A percentile compares a stretch with the other conserved stretches of the same genome.
Conservation (phyloP, 2,113 vertebrate genomes). For the Trogon surrucura region DNA sequence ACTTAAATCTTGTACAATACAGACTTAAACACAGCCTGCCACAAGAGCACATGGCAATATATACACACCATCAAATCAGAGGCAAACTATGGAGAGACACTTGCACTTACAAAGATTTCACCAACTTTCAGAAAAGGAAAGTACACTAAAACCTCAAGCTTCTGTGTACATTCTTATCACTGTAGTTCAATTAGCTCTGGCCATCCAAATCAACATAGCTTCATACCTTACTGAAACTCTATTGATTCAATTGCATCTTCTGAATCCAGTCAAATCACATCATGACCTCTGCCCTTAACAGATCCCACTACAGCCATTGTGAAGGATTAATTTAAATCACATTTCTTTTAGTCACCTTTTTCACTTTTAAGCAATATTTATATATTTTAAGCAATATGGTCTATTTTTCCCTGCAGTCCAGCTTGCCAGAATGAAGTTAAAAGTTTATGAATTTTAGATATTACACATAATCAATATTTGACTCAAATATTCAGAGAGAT, state of each 20-base stretch:
- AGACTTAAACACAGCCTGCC: background rate
- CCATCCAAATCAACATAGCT: background rate
- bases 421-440: background rate
- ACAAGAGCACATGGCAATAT: background rate
- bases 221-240: background rate
- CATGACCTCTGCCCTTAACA: background rate
- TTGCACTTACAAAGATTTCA: background rate
- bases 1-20: background rate
- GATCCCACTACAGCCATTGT: background rate
- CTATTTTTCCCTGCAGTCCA: background rate
- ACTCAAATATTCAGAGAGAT: slow-evolving; percentile 29
- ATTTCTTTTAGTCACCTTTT: background rate
- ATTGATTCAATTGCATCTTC: background rate
- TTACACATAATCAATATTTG: slow-evolving; percentile 34
- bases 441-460: background rate
- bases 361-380: background rate
- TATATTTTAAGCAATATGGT: too few species aligned
- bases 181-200: background rate
- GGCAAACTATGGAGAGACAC: background rate
- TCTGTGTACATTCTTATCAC: background rate
- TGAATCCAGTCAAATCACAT: background rate
- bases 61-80: background rate
- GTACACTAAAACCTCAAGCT: background rate
- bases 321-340: background rate
- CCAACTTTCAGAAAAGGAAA: background rate